These are phyloP conservation scores for Eueides isabella DNA, from an alignment of 1,140 invertebrate species.

Conservation along the genomic window DNA sequence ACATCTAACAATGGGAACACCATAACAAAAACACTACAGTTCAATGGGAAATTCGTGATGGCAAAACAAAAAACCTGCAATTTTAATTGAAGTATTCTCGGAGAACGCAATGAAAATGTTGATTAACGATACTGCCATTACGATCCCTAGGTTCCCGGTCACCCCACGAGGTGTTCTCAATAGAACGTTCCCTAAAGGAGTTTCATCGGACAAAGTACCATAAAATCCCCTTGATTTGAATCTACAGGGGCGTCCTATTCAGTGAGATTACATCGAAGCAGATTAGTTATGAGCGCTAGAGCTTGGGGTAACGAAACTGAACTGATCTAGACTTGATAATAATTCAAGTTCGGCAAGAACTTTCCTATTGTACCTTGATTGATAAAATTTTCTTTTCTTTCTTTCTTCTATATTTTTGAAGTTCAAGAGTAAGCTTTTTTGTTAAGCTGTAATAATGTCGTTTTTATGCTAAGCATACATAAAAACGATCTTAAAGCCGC, in stretches of 20 bases:
- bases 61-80: constrained; percentile 25
- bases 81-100: constrained; percentile 34
- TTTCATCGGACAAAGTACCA: constrained; percentile 40
- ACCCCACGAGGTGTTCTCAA: constrained; percentile 29
- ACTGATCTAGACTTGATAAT: not conserved
- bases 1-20: not conserved
- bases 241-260: constrained; percentile 40
- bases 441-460: no score
- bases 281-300: constrained; percentile 28
- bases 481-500: no score
- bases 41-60: constrained; percentile 31
- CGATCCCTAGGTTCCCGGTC: no score
- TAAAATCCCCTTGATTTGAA: constrained; percentile 38
- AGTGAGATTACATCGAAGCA: constrained; percentile 32
- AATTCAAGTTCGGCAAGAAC: no score
- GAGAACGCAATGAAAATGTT: constrained; percentile 32
- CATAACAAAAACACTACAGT: not conserved
- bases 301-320: constrained; percentile 8
- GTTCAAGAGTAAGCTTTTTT: no score
- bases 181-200: constrained; percentile 31
- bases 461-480: no score
- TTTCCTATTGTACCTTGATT: not conserved
- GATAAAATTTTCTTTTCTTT: no score
- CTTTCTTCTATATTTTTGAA: no score
- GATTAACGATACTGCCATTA: constrained; percentile 35